Base-by-base conservation (phyloP, 2,113 vertebrate genomes). In the Sporophila hypoxantha region DNA sequence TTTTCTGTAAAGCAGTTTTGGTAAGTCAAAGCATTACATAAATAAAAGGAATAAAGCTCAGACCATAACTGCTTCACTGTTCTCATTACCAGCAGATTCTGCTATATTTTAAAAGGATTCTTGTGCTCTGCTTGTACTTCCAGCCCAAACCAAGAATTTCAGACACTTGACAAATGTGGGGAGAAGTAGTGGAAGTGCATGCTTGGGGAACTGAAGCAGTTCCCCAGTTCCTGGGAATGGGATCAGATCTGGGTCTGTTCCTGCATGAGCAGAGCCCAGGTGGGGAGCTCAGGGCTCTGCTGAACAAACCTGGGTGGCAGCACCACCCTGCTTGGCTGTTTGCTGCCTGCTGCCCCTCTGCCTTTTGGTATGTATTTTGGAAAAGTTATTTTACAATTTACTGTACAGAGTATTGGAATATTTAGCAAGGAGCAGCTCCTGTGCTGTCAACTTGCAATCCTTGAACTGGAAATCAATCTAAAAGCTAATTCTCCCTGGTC, bases 271-370 rank as follows among this genome's bases (percentile, higher is more conserved):
- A 62, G 27, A 44, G 10, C 13, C 21, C 39, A 15, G 19, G 13
- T 22, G 21, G 20, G 4, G n/a, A 42, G n/a, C 14, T 12, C 36
- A 50, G 39, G 47, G n/a, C 36, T 62, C 39, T 64, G 56, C 50
- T 74, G 13, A 19, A 27, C 0, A 1, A 18, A 12, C 25, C 10
- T 6, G 6, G 6, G 15, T 50, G 30, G 15, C 15, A 68, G 14
- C 55, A 36, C 3, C 13, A 11, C 49, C 20, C 5, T 3, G 14
- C 17, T 29, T 14, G 17, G 21, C 36, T 39, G 0, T 64, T 32
- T 50, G 39, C 65, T 32, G 27, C 26, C 11, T 47, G 18, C 55
- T 47, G 67, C 75, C 23, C 62, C 44, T n/a, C 30, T 68, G 49
- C 34, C 59, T 73, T 65, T 62, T 41, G 2, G 5, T 16, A 10